phyloP scores from a whole-genome alignment of 2,888 invertebrate species.

The Folsomia candida region DNA sequence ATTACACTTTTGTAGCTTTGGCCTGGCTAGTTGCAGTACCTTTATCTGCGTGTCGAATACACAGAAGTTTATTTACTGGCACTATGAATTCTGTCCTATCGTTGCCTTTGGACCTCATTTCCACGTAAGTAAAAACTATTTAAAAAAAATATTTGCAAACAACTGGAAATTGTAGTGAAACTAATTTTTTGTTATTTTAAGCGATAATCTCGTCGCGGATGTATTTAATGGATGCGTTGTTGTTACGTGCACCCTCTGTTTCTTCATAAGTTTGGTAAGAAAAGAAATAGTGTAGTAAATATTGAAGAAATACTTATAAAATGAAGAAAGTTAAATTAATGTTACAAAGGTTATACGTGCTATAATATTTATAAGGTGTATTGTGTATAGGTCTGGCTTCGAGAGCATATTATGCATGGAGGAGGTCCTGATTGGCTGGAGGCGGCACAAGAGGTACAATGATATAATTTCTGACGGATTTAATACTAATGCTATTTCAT shows the following conservation, averaged over 20 bases:
- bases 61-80: conserved; percentile 86
- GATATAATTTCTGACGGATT: not conserved
- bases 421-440: conserved; percentile 97
- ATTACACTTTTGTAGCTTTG: conserved; percentile 92
- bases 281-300: no score
- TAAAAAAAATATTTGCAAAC: conserved; percentile 11
- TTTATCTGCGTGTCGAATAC: conserved; percentile 91
- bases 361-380: no score
- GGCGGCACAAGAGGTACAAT: conserved; percentile 45
- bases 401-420: conserved; percentile 96
- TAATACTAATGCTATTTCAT: not conserved
- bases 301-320: no score
- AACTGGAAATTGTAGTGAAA: no score
- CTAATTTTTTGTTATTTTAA: conserved; percentile 20
- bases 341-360: no score
- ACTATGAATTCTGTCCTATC: conserved; percentile 76
- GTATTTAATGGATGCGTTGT: conserved; percentile 96
- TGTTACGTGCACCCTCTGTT: conserved; percentile 90
- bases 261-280: conserved; percentile 92
- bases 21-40: conserved; percentile 98
- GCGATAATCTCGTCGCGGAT: conserved; percentile 85
- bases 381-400: conserved; percentile 97
- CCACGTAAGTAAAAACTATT: conserved; percentile 60
- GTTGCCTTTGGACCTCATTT: conserved; percentile 85
- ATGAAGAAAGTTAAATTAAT: no score